These are phyloP conservation scores for Drymonia ruficornis DNA, from an alignment of 2,888 invertebrate species.

Conservation along the genomic window DNA sequence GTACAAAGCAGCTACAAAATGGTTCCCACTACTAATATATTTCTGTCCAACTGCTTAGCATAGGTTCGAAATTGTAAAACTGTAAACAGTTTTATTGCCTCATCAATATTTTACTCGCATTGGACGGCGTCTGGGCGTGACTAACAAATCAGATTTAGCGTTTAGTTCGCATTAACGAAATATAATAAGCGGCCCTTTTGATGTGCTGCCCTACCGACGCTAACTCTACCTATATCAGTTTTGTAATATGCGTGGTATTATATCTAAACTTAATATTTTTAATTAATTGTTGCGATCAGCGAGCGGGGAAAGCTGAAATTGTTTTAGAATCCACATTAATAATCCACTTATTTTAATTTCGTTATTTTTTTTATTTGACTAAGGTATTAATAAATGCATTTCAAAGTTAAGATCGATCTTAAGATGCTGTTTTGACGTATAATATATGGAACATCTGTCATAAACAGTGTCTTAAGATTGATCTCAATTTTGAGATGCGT, in stretches of 20 bases:
- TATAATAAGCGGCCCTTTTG: slow-evolving; percentile 41
- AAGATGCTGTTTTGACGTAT: too few relatives aligned
- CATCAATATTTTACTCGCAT: slow-evolving; percentile 43
- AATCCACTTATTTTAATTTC: too few relatives aligned
- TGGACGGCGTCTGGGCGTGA: slow-evolving; percentile 35
- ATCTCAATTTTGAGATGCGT: too few relatives aligned
- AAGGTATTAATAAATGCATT: too few relatives aligned
- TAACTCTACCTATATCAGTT: slow-evolving; percentile 1
- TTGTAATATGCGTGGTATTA: slow-evolving; percentile 3
- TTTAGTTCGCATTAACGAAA: slow-evolving; percentile 44
- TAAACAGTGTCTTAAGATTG: too few relatives aligned
- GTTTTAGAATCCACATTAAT: too few relatives aligned
- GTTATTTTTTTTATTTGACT: too few relatives aligned
- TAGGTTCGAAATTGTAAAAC: slow-evolving; percentile 1
- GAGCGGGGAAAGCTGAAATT: too few relatives aligned
- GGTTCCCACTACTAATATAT: background rate
- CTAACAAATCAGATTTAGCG: slow-evolving; percentile 48
- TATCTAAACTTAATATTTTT: background rate
- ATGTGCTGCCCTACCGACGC: slow-evolving; percentile 18
- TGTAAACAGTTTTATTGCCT: slow-evolving; percentile 38
- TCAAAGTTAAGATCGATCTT: too few relatives aligned
- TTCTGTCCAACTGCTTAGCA: background rate
- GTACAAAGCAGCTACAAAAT: background rate
- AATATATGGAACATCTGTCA: too few relatives aligned
- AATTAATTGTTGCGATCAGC: background rate